A percentile compares a stretch with the other conserved stretches of the same genome.
Conservation (phyloP, 2,113 vertebrate species). For the Atlantisia rogersi region DNA sequence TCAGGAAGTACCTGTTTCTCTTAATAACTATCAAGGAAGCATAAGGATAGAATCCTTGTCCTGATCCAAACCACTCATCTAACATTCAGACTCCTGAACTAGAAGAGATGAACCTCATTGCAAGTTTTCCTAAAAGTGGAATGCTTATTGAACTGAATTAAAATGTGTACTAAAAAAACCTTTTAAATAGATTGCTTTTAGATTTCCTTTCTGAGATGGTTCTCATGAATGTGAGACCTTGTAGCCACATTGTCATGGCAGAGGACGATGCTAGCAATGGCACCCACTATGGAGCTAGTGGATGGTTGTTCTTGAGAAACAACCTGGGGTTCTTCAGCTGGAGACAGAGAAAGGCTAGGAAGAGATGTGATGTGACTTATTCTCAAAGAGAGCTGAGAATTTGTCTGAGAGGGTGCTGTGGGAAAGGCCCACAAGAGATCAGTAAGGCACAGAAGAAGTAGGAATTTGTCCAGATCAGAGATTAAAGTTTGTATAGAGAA, state of each 20-base stretch:
- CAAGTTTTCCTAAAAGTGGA: not conserved
- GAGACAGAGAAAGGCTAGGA: not conserved
- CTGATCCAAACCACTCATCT: not conserved
- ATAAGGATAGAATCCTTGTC: not conserved
- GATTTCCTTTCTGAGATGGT: not conserved
- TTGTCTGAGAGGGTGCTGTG: not conserved
- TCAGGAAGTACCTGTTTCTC: not conserved
- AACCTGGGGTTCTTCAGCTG: not conserved
- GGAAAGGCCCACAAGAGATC: not conserved
- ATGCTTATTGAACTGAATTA: not conserved
- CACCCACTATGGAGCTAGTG: not conserved
- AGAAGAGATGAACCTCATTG: not conserved
- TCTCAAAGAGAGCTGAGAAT: not conserved
- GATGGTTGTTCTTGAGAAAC: not conserved
- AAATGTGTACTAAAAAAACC: not conserved
- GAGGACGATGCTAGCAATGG: not conserved
- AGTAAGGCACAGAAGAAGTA: not conserved
- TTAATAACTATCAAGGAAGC: not conserved
- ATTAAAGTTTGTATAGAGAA: not conserved
- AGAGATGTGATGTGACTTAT: not conserved
- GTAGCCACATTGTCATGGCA: not conserved
- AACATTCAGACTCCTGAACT: not conserved
- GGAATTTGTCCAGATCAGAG: not conserved
- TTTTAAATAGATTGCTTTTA: not conserved
- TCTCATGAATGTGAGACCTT: not conserved